Evolutionary conservation across 2,113 vertebrate species (phyloP).

Genomic region (Eurystomus gularis): DNA sequence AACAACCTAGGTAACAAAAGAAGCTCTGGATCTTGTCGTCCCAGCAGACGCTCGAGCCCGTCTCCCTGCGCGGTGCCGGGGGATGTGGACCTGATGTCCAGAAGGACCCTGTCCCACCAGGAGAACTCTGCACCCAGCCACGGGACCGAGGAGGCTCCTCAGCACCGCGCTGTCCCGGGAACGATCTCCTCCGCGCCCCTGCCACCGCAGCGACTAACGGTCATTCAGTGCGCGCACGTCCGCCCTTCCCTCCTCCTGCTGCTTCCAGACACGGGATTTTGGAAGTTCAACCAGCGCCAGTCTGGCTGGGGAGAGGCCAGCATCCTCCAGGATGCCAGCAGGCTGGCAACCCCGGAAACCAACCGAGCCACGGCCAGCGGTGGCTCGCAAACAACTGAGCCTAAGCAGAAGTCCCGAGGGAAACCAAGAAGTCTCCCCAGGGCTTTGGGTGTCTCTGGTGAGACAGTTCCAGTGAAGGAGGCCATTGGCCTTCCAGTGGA

Average conservation of each 20-base stretch:
- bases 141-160: not conserved
- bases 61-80: not conserved
- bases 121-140: not conserved
- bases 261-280: accelerated
- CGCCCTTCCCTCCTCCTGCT: accelerated
- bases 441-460: not conserved
- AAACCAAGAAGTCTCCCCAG: not conserved
- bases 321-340: no score
- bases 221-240: not conserved
- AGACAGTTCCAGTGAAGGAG: accelerated
- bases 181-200: no score
- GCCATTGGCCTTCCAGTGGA: not conserved
- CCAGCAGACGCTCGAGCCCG: not conserved
- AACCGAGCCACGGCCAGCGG: accelerated
- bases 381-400: not conserved
- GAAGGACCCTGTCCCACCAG: not conserved
- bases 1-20: not conserved
- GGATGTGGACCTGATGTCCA: not conserved
- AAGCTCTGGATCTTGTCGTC: not conserved
- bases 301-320: not conserved
- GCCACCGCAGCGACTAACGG: no score
- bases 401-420: accelerated
- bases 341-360: accelerated
- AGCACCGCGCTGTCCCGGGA: accelerated
- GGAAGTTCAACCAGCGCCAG: not conserved